Percentiles rank a stretch among this genome's conserved stretches.
Conservation (phyloP, 2,888 invertebrate species). For the Apamea crenata region DNA sequence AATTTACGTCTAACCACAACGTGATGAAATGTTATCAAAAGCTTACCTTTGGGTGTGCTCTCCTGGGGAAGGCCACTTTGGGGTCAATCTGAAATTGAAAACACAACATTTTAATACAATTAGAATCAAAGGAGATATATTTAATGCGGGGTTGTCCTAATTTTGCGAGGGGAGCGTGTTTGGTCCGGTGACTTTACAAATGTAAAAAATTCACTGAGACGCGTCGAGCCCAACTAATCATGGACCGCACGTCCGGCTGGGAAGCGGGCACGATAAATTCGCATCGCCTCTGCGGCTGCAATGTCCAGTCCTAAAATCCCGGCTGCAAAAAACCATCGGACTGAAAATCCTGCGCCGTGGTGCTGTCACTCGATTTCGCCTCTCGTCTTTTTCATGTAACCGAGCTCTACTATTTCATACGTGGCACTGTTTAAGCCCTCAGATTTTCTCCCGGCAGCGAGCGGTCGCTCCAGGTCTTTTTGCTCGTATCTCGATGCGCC, state of each 20-base stretch:
- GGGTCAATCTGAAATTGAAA: constrained; percentile 98
- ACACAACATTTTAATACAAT: constrained; percentile 63
- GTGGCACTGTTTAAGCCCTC: constrained; percentile 90
- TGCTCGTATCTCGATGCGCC: constrained; percentile 85
- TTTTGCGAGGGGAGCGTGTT: constrained; percentile 39
- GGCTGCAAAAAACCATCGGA: constrained; percentile 87
- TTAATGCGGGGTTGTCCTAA: constrained; percentile 44
- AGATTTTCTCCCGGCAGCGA: constrained; percentile 89
- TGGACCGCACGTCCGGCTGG: constrained; percentile 78
- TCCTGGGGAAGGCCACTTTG: constrained; percentile 99
- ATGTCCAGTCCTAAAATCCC: constrained; percentile 84
- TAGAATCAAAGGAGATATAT: constrained; percentile 54
- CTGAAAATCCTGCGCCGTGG: constrained; percentile 88
- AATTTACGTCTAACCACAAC: constrained; percentile 77
- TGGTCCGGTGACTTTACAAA: constrained; percentile 48
- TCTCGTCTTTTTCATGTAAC: constrained; percentile 90
- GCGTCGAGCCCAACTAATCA: constrained; percentile 83
- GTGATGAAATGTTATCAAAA: constrained; percentile 73
- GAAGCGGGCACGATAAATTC: constrained; percentile 85
- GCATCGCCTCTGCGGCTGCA: constrained; percentile 82
- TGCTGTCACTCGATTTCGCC: constrained; percentile 90
- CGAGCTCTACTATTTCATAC: constrained; percentile 90
- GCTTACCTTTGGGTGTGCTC: constrained; percentile 99
- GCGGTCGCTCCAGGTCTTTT: constrained; percentile 84
- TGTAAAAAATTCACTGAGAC: constrained; percentile 77